These are phyloP conservation scores for Diadophis punctatus DNA, from an alignment of 2,113 vertebrate species.

Conservation along the genomic window DNA sequence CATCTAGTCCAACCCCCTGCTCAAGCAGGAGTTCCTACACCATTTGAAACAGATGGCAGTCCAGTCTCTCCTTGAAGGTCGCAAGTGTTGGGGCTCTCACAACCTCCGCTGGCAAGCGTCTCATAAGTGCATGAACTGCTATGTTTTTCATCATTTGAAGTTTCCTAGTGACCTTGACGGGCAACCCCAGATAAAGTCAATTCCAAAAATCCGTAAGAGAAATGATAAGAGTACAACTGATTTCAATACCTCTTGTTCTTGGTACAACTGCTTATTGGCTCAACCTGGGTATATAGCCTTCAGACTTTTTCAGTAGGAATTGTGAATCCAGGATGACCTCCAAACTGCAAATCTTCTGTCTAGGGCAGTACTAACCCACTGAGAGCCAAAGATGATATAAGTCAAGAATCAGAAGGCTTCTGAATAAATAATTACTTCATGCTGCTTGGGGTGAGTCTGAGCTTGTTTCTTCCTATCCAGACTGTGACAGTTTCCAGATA, in stretches of 20 bases:
- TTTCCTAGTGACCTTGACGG: background rate
- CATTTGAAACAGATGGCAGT: no score
- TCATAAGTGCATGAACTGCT: background rate
- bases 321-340: background rate
- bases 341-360: background rate
- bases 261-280: background rate
- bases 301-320: background rate
- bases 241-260: background rate
- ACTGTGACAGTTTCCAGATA: background rate
- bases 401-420: background rate
- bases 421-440: background rate
- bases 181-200: background rate
- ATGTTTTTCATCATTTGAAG: no score
- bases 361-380: background rate
- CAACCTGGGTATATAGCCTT: background rate
- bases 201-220: background rate
- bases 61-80: no score
- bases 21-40: no score
- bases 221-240: background rate
- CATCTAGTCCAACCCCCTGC: no score
- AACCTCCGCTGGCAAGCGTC: no score
- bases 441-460: background rate
- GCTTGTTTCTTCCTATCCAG: background rate
- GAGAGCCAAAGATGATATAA: background rate
- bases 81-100: no score